These are phyloP conservation scores for Napeogenes inachia DNA, from an alignment of 2,888 invertebrate genomes.

Conservation along the genomic window DNA sequence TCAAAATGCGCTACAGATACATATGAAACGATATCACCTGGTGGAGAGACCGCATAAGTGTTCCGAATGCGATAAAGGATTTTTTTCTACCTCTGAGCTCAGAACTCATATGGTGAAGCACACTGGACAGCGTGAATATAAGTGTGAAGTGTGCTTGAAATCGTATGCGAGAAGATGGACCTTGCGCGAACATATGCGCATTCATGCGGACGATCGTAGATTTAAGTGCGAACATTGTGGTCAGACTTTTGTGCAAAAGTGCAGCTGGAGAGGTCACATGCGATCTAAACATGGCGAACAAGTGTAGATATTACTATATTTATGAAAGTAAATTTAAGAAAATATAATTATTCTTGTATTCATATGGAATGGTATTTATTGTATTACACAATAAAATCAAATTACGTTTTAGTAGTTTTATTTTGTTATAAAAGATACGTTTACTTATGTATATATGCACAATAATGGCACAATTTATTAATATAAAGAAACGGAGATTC, in stretches of 20 bases:
- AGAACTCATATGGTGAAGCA: constrained; percentile 46
- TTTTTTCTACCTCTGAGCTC: constrained; percentile 44
- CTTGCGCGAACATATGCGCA: constrained; percentile 32
- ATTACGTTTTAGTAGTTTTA: too few relatives aligned
- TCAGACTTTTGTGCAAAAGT: constrained; percentile 37
- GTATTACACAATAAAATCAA: background rate
- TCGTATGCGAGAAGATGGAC: constrained; percentile 39
- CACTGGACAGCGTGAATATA: constrained; percentile 40
- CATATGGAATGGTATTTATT: background rate
- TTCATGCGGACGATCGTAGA: constrained; percentile 34
- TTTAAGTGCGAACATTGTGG: constrained; percentile 34
- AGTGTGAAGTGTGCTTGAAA: constrained; percentile 46
- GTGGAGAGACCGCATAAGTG: constrained; percentile 50
- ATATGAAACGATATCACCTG: constrained; percentile 50
- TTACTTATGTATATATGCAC: too few relatives aligned
- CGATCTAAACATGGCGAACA: constrained; percentile 29
- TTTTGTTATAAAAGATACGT: too few relatives aligned
- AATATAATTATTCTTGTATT: too few relatives aligned
- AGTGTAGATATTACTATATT: constrained; percentile 9
- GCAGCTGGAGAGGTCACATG: constrained; percentile 34
- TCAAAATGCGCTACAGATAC: constrained; percentile 41
- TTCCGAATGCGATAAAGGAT: constrained; percentile 46
- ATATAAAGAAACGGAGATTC: too few relatives aligned
- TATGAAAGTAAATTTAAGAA: too few relatives aligned
- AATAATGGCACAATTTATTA: too few relatives aligned